Evolutionary conservation across 2,797 vertebrate genomes (phyloP), one percentile per base, ranked within the genome.

Genomic region (Halcyon badia): DNA sequence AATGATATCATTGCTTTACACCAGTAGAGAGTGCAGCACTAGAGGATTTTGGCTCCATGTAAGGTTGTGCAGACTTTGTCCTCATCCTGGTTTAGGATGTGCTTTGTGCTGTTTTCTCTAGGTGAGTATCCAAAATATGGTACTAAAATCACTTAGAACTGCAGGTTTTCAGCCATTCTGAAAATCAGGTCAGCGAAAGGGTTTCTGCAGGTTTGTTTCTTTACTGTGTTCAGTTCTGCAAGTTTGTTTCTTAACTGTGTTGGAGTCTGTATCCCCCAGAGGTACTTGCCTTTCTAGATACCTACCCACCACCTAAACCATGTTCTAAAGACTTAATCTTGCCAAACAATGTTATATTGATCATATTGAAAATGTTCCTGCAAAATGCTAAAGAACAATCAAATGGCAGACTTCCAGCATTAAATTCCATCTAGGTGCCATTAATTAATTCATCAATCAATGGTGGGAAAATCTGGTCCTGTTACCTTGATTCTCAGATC

Each of bases 391-490:
- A 80, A 90, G 89, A 89, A 94, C 91, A 88, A 56, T 84, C 85
- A 85, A 92, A 91, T 88, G 86, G 70, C 78, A 96, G 41, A 81
- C 65, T 94, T 97, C 95, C 95, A 97, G 83, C n/a, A 83, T 83
- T 82, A 92, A 96, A 95, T 94, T 92, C 83, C n/a, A 64, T 89
- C 91, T 96, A 96, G 87, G 68, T 96, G 76, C 44, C 60, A 97
- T 97, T 97, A 98, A 98, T 98, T 98, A 98, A 97, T 97, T 97
- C 92, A 97, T 96, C 97, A 97, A 76, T 97, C 91, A 94, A 72
- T 94, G 87, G 84, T 97, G 93, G 58, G 51, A 89, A 96, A 83
- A 70, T 70, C 94, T 96, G 94, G 95, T 97, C 93, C 94, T 87
- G 91, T 93, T 94, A 89, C 94, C 92, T 97, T 97, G 84, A 97